Evolutionary conservation across 2,888 invertebrate species (phyloP), one percentile per base, ranked within the genome.

Genomic region (Teinopalpus imperialis): DNA sequence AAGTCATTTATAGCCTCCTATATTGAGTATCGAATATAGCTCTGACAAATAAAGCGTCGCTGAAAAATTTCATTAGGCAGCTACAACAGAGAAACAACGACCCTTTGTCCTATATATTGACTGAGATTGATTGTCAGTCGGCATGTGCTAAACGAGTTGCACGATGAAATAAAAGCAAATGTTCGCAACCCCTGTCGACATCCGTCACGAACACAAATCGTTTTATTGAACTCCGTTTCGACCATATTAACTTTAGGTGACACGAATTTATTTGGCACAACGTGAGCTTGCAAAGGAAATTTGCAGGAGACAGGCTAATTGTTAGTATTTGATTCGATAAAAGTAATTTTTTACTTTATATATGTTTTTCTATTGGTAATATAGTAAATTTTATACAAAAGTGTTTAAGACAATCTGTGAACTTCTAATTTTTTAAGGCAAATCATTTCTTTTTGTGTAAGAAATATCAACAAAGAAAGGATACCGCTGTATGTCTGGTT

Each of bases 111-210:
- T 66, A 77, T 68, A 78, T 83, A 83, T 85, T 81, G 82, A 82
- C 85, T 78, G 79, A 76, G 83, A 85, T 81, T 85, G 86, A 86
- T 85, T 80, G 85, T 81, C 86, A 82, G 79, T 69, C 74, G 78
- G 76, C 76, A 77, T 77, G 77, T 74, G 77, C 77, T 80, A 79
- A 82, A 81, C 82, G 83, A 79, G 78, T 80, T 76, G 77, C 67
- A 60, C 58, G 72, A 69, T 65, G 68, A 81, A 83, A 85, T 81
- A 83, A 83, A 81, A 83, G 74, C 79, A 78, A 81, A 80, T 74
- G 71, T 75, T 72, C 65, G 63, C 70, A 70, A 76, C 78, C 79
- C 79, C 75, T 79, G 77, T 75, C 78, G 70, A 69, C 74, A 70
- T 75, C 63, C 71, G 79, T 81, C 79, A 79, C 72, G 63, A 55